phyloP scores from a whole-genome alignment of 2,797 vertebrate genomes.

The Podarcis siculus region DNA sequence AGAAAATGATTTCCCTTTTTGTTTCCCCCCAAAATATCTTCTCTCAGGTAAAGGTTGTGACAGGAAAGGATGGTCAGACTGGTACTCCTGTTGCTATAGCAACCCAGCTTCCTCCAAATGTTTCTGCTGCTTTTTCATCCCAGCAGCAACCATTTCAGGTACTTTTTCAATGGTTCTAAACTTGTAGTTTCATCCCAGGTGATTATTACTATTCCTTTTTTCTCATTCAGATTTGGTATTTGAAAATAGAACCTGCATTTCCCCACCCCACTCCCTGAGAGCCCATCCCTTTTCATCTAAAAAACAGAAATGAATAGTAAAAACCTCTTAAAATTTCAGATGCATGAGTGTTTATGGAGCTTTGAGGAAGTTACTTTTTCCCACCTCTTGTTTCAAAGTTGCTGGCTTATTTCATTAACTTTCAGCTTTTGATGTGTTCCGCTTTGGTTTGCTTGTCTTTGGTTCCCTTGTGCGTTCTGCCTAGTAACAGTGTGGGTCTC shows the following conservation, averaged over 20 bases:
- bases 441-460: slow-evolving; percentile 73
- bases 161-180: slow-evolving; percentile 81
- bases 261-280: slow-evolving; percentile 50
- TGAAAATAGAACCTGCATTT: slow-evolving; percentile 70
- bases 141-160: slow-evolving; percentile 93
- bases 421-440: slow-evolving; percentile 73
- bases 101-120: slow-evolving; percentile 96
- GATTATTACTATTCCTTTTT: slow-evolving; percentile 59
- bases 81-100: slow-evolving; percentile 97
- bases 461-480: slow-evolving; percentile 69
- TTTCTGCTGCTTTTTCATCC: slow-evolving; percentile 94
- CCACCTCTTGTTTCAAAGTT: slow-evolving; percentile 66
- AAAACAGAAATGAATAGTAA: slow-evolving; percentile 20
- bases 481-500: slow-evolving; percentile 59
- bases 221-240: slow-evolving; percentile 74
- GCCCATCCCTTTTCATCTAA: slow-evolving; percentile 71
- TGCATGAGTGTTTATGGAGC: slow-evolving; percentile 62
- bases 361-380: slow-evolving; percentile 62
- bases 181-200: slow-evolving; percentile 80
- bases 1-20: slow-evolving; percentile 78
- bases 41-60: slow-evolving; percentile 94
- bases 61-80: slow-evolving; percentile 96
- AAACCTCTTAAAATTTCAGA: slow-evolving; percentile 56
- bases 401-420: slow-evolving; percentile 76
- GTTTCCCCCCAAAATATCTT: slow-evolving; percentile 76